Base-by-base conservation (phyloP, 2,888 invertebrate species). In the Therioaphis trifolii region DNA sequence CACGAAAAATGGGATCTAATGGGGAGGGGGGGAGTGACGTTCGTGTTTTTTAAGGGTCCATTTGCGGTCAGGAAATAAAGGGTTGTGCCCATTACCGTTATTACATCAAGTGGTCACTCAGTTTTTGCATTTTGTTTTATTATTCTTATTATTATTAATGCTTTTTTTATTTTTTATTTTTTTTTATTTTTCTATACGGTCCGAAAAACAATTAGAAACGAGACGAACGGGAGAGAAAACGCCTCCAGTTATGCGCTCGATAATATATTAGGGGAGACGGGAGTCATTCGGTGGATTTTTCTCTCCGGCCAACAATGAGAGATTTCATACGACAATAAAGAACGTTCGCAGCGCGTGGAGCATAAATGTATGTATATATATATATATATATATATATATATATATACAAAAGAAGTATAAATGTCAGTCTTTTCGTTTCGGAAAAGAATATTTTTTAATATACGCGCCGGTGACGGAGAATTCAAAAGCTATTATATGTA, bases 401-500 rank as follows among this genome's bases (percentile, higher is more conserved):
- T 4, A 15, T 15, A 49, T 46, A 61, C 43, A 49, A 82, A 82
- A 72, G 40, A 80, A 27, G 27, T 49, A 46, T 49, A 61, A 71
- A 80, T 35, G 78, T 78, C 78, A 66, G 61, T 72, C 55, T 49
- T 27, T 72, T 72, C 80, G n/a, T 55, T 71, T 69, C 21, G 43
- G 55, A 72, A 80, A 61, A 61, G 29, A 72, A 71, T 80, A 72
- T 80, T 72, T 80, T 80, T 80, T 80, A 72, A 80, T 72, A 80
- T 71, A 40, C 71, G n/a, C 21, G n/a, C 27, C 46, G 61, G n/a
- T 12, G 72, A 49, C 80, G 61, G 74, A 52, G 49, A 49, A 74
- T 82, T 82, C 82, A 82, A 82, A 82, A 82, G 82, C 63, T 82
- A 82, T 79, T 74, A 61, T 74, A 61, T 72, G 21, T 76, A 14